phyloP scores from a whole-genome alignment of 2,113 vertebrate genomes.

The Onychostoma macrolepis region DNA sequence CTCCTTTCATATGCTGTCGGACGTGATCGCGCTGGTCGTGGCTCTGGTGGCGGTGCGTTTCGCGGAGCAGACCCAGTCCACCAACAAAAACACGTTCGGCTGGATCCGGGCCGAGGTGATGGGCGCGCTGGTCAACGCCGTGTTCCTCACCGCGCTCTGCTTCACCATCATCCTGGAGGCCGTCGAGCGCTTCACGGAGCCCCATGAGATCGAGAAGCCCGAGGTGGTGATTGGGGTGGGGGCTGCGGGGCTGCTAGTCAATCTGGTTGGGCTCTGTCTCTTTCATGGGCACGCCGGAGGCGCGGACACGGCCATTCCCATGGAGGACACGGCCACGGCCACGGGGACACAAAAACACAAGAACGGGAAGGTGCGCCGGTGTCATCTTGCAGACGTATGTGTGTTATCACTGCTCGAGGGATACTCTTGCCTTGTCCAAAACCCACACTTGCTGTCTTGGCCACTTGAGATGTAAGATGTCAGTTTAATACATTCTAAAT shows the following conservation, averaged over 20 bases:
- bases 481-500: too few species aligned
- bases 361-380: constrained; percentile 48
- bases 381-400: too few species aligned
- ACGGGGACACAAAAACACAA: constrained; percentile 64
- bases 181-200: constrained; percentile 92
- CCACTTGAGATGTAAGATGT: too few species aligned
- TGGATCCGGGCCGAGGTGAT: constrained; percentile 99
- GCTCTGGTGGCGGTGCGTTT: constrained; percentile 96
- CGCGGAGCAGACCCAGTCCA: constrained; percentile 90
- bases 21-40: constrained; percentile 94
- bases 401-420: neutral
- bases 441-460: too few species aligned
- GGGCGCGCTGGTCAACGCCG: constrained; percentile 96
- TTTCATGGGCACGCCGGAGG: constrained; percentile 88
- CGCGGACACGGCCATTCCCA: constrained; percentile 86
- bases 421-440: too few species aligned
- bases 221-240: constrained; percentile 85
- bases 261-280: constrained; percentile 92
- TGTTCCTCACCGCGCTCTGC: constrained; percentile 96
- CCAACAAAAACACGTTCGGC: constrained; percentile 96
- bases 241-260: constrained; percentile 88
- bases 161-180: constrained; percentile 97
- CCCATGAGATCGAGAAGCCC: constrained; percentile 89
- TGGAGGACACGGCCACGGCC: constrained; percentile 75
- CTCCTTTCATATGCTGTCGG: constrained; percentile 98